Evolutionary conservation across 2,797 vertebrate genomes (phyloP).

Genomic region (Neosilurus hyrtlii): DNA sequence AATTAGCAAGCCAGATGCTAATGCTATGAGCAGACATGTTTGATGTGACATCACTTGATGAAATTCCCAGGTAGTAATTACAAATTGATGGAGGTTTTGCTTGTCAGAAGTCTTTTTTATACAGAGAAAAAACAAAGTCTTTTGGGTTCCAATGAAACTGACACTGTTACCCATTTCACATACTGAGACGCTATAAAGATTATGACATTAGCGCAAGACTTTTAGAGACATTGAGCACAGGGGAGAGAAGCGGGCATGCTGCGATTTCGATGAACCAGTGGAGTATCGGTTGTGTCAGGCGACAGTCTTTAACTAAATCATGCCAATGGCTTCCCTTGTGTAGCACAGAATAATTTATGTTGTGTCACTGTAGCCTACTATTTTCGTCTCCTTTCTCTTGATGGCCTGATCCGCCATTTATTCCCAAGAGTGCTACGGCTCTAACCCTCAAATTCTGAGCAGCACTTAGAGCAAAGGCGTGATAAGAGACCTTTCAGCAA

Average conservation of each 20-base stretch:
- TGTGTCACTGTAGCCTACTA: constrained; percentile 31
- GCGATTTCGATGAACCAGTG: constrained; percentile 1
- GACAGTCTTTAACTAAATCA: constrained; percentile 34
- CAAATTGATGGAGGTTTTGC: too few relatives aligned
- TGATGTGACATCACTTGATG: neutral
- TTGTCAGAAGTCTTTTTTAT: neutral
- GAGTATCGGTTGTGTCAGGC: constrained; percentile 18
- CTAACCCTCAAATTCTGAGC: constrained; percentile 32
- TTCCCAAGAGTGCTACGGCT: constrained; percentile 14
- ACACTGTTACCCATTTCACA: neutral
- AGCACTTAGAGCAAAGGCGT: constrained; percentile 22
- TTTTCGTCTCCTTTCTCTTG: constrained; percentile 24
- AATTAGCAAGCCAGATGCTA: neutral
- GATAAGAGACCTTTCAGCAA: constrained; percentile 42
- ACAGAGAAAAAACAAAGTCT: neutral
- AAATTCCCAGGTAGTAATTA: neutral
- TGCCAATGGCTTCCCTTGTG: constrained; percentile 22
- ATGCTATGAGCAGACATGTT: neutral
- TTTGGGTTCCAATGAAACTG: neutral
- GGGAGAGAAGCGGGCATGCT: neutral
- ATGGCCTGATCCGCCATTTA: constrained; percentile 26
- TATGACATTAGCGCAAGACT: neutral
- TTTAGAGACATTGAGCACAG: neutral
- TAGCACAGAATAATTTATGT: constrained; percentile 34
- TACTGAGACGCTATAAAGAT: neutral